Evolutionary conservation across 1,140 invertebrate genomes (phyloP).

Genomic region (Lamellibrachia luymesi): DNA sequence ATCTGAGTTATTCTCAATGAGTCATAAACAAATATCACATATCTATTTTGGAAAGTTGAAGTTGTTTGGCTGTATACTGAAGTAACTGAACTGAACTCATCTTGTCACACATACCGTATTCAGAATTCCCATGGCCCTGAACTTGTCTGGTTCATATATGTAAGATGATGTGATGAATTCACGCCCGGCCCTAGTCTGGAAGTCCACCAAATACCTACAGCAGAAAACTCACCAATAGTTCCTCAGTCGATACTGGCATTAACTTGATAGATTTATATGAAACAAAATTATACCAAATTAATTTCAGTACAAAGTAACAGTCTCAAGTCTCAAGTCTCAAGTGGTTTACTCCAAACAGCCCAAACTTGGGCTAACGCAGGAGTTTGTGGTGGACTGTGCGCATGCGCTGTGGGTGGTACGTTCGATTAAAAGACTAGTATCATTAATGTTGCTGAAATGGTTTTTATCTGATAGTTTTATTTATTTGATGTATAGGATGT

Average conservation of each 20-base stretch:
- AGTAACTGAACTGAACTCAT: background rate
- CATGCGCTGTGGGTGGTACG: too few species aligned
- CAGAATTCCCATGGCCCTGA: slow-evolving; percentile 44
- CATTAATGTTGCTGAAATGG: too few species aligned
- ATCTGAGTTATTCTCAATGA: too few species aligned
- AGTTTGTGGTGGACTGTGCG: too few species aligned
- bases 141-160: slow-evolving; percentile 50
- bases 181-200: slow-evolving; percentile 44
- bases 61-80: too few species aligned
- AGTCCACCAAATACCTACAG: slow-evolving; percentile 31
- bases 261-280: background rate
- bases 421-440: too few species aligned
- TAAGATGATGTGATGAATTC: slow-evolving; percentile 52
- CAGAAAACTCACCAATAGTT: background rate
- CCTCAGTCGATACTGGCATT: slow-evolving; percentile 1
- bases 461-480: too few species aligned
- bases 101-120: slow-evolving; percentile 42
- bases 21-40: background rate
- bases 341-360: too few species aligned
- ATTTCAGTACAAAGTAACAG: background rate
- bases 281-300: background rate
- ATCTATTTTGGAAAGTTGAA: too few species aligned
- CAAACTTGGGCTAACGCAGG: too few species aligned
- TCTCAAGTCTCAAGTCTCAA: too few species aligned
- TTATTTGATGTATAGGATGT: too few species aligned